Base-by-base conservation (phyloP, 2,888 invertebrate genomes). In the Andrena trimmerana region DNA sequence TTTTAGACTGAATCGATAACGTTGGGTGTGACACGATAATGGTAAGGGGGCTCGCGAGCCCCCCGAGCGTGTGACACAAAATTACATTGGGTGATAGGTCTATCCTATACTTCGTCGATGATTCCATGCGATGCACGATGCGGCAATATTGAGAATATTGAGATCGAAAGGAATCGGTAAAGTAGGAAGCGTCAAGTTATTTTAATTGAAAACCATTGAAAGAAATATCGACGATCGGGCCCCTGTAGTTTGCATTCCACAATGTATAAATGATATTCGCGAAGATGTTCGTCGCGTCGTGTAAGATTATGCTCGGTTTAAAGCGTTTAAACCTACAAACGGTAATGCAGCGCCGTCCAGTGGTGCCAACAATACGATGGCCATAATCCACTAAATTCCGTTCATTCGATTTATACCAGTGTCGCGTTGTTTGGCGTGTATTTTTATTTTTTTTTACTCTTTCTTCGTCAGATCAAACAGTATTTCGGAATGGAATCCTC, bases 341-440 rank as follows among this genome's bases (percentile, higher is more conserved):
- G n/a, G 33, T 10, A 20, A 50, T 1, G 27, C 20, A 4, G 42
- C 27, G 10, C 24, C n/a, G 10, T 7, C 80, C 80, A 78, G 66
- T 70, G 4, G 8, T 78, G 42, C 80, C 80, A 80, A 78, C 71
- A 8, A n/a, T 27, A n/a, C 29, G 0, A 42, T n/a, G 0, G 2
- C 6, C 5, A 50, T 42, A 20, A 8, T 10, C 33, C 57, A 8
- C 33, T 31, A 36, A 20, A 20, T 2, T 16, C 13, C 1, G 4
- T 57, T 20, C 57, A 2, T 54, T 62, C 65, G 42, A 75, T 67
- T 63, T 57, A 42, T 60, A 57, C 62, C n/a, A 79, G 42, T 65
- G 52, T 52, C 42, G 10, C 29, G 16, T 65, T 8, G 16, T 13
- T 7, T 4, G 20, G 48, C 7, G 69, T 54, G 13, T 1, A 13